These are phyloP conservation scores for Drosophila pseudoananassae DNA, from an alignment of 1,140 invertebrate species.

Conservation along the genomic window DNA sequence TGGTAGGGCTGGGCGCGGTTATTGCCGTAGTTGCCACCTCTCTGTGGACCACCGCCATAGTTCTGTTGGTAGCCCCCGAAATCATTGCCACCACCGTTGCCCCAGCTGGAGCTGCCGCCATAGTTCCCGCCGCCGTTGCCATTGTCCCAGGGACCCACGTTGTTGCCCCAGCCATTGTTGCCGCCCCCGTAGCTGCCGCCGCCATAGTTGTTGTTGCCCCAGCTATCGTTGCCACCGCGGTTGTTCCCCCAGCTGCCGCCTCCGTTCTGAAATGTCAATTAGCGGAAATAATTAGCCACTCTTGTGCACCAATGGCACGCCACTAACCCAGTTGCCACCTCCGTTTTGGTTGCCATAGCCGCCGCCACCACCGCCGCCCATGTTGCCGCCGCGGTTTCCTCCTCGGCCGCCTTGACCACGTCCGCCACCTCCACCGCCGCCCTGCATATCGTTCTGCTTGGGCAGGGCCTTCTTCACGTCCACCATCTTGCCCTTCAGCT, in stretches of 20 bases:
- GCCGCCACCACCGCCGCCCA: conserved; percentile 68
- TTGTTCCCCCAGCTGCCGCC: conserved; percentile 89
- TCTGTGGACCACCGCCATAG: conserved; percentile 89
- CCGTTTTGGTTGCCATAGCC: conserved; percentile 76
- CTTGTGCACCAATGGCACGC: conserved; percentile 77
- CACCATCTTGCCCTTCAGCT: conserved; percentile 90
- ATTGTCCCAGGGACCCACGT: conserved; percentile 85
- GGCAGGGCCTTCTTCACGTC: conserved; percentile 93
- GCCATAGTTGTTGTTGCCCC: conserved; percentile 86
- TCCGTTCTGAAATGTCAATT: conserved; percentile 59
- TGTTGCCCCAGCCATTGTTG: conserved; percentile 83
- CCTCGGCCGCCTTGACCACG: conserved; percentile 62
- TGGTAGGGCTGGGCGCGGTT: conserved; percentile 86
- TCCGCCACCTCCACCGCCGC: conserved; percentile 62
- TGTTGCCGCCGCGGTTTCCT: conserved; percentile 62
- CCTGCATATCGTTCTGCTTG: conserved; percentile 88
- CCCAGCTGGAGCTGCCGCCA: conserved; percentile 68
- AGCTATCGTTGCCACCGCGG: conserved; percentile 87
- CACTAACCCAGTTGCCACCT: conserved; percentile 86
- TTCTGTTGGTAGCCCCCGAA: conserved; percentile 91
- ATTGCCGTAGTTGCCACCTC: conserved; percentile 85
- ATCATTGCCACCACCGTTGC: conserved; percentile 85
- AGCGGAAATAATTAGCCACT: background rate
- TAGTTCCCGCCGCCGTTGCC: conserved; percentile 68
- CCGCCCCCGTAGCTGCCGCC: conserved; percentile 68